A percentile compares a stretch with the other conserved stretches of the same genome.
Evolutionary conservation across 2,888 invertebrate species (phyloP).

Genomic region (Lingula anatina): DNA sequence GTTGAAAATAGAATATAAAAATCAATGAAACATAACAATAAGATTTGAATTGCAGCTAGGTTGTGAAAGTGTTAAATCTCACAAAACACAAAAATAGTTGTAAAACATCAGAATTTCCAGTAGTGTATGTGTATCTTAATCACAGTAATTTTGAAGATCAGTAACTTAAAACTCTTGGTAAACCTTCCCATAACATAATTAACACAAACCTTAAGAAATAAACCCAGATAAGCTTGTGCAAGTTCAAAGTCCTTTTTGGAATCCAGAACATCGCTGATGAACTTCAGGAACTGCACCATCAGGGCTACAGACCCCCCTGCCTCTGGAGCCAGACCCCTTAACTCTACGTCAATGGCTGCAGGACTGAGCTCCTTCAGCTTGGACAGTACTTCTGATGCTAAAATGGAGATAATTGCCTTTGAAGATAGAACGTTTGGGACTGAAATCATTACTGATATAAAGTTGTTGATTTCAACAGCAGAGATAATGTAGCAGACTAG

Average conservation of each 20-base stretch:
- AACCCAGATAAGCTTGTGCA: constrained; percentile 79
- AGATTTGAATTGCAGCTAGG: background rate
- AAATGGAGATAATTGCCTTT: constrained; percentile 3
- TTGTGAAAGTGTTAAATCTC: background rate
- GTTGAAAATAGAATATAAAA: constrained; percentile 7
- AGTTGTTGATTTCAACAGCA: too few relatives aligned
- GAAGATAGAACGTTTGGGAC: background rate
- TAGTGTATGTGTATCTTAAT: too few relatives aligned
- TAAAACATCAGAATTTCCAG: too few relatives aligned
- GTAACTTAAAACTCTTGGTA: too few relatives aligned
- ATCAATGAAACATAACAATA: background rate
- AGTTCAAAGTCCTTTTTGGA: constrained; percentile 82
- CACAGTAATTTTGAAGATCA: background rate
- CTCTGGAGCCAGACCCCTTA: constrained; percentile 72
- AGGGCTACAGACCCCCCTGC: constrained; percentile 67
- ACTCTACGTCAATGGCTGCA: constrained; percentile 80
- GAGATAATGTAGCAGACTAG: too few relatives aligned
- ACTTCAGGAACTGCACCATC: constrained; percentile 73
- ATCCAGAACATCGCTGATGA: constrained; percentile 67
- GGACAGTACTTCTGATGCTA: constrained; percentile 58
- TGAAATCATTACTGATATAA: too few relatives aligned
- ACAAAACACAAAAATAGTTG: too few relatives aligned
- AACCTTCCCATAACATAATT: background rate
- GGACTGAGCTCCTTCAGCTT: constrained; percentile 70
- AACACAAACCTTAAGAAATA: constrained; percentile 70